Evolutionary conservation across 2,113 vertebrate genomes (phyloP).

Genomic region (Agelaius tricolor): DNA sequence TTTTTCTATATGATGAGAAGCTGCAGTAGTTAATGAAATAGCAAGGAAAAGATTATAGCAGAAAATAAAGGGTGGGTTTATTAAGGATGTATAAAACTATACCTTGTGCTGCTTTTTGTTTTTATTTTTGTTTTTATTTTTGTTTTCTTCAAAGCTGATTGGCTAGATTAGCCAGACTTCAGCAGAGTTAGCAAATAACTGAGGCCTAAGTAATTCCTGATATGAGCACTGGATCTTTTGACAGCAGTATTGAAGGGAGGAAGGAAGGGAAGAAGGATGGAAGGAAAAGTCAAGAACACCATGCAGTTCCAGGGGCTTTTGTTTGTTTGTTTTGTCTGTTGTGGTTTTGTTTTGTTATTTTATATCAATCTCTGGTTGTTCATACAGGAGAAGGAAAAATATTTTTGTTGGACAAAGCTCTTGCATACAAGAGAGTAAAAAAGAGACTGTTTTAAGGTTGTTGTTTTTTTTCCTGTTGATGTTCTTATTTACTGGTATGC

Average conservation of each 20-base stretch:
- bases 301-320: constrained; percentile 74
- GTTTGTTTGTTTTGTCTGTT: constrained; percentile 68
- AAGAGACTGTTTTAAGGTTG: constrained; percentile 73
- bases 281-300: constrained; percentile 70
- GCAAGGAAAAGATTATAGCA: constrained; percentile 67
- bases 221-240: constrained; percentile 81
- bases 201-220: constrained; percentile 74
- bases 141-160: constrained; percentile 76
- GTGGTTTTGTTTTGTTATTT: constrained; percentile 73
- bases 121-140: constrained; percentile 30
- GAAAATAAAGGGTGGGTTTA: constrained; percentile 73
- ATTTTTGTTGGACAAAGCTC: constrained; percentile 78
- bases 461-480: constrained; percentile 72
- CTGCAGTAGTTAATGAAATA: constrained; percentile 72
- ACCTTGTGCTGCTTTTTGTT: constrained; percentile 83
- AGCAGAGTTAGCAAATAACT: constrained; percentile 75
- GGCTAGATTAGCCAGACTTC: constrained; percentile 79
- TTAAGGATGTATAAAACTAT: constrained; percentile 75
- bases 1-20: constrained; percentile 72
- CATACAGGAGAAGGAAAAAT: constrained; percentile 70
- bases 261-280: constrained; percentile 65
- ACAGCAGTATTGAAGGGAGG: constrained; percentile 64
- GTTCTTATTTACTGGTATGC: constrained; percentile 83
- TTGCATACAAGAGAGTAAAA: constrained; percentile 75
- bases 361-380: constrained; percentile 74